Evolutionary conservation across 2,113 vertebrate species (phyloP).

Genomic region (Rhinolophus ferrumequinum): DNA sequence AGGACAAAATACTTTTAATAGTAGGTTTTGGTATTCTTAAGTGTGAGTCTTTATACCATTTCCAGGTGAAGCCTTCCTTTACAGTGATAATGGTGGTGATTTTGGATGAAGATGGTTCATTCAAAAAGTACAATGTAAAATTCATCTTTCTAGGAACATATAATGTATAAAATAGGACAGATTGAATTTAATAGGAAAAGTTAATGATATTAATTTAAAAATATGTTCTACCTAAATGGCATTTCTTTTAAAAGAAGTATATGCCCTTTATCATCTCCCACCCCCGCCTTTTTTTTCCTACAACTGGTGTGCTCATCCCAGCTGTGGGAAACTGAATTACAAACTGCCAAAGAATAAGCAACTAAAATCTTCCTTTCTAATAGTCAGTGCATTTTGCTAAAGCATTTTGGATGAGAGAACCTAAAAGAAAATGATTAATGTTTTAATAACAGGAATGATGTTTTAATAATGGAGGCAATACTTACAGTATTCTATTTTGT

Average conservation of each 20-base stretch:
- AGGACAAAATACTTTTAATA: not conserved
- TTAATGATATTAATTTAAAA: slow-evolving; percentile 7
- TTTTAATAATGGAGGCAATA: not conserved
- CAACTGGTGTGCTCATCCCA: not conserved
- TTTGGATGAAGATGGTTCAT: not conserved
- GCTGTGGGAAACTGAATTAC: not conserved
- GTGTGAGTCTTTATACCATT: not conserved
- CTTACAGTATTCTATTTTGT: not conserved
- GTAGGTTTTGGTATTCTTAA: not conserved
- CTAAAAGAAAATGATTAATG: slow-evolving; percentile 22
- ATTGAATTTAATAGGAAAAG: not conserved
- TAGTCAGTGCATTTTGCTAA: not conserved
- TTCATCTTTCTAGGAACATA: slow-evolving; percentile 25
- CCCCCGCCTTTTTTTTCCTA: rapidly evolving
- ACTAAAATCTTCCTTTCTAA: not conserved
- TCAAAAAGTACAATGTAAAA: not conserved
- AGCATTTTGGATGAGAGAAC: not conserved
- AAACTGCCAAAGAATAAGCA: slow-evolving; percentile 31
- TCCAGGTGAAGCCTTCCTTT: not conserved
- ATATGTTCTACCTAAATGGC: not conserved
- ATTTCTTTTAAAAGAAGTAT: slow-evolving; percentile 28
- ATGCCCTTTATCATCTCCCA: not conserved
- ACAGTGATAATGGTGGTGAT: not conserved
- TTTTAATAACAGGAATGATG: not conserved
- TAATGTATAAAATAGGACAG: not conserved